These are phyloP conservation scores for Pollenia griseotomentosa DNA, from an alignment of 2,888 invertebrate genomes.

Conservation along the genomic window DNA sequence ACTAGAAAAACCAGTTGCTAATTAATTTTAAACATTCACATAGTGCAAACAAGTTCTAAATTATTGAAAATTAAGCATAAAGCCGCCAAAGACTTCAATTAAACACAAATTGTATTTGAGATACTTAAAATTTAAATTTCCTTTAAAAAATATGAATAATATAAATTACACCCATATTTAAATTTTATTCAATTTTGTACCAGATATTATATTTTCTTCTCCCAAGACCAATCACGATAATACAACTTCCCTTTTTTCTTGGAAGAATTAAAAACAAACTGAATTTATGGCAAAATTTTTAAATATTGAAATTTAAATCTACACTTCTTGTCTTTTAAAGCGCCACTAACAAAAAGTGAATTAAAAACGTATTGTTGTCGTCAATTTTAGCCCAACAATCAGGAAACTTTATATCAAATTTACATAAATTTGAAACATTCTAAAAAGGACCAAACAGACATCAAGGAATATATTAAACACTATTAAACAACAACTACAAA, in stretches of 20 bases:
- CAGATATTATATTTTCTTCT: too few species aligned
- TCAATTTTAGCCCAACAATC: conserved; percentile 69
- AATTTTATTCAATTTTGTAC: too few species aligned
- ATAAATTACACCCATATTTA: too few species aligned
- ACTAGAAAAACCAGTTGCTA: too few species aligned
- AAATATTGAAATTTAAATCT: conserved; percentile 29
- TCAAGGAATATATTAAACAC: conserved; percentile 30
- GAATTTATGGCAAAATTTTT: neutral
- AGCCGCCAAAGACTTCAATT: too few species aligned
- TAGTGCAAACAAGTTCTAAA: too few species aligned
- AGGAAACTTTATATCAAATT: conserved; percentile 69
- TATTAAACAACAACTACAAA: conserved; percentile 5
- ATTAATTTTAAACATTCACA: too few species aligned
- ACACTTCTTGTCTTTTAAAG: neutral
- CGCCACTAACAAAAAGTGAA: conserved; percentile 50
- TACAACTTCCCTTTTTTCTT: neutral
- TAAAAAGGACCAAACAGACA: conserved; percentile 48
- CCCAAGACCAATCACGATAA: neutral
- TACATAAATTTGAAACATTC: conserved; percentile 70
- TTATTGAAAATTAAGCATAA: too few species aligned
- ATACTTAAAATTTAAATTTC: too few species aligned
- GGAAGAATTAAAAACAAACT: neutral
- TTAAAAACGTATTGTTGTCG: conserved; percentile 59
- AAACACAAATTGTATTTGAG: too few species aligned
- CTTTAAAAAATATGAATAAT: too few species aligned